These are phyloP conservation scores for Pegea sp. DNA, from an alignment of 23 tunicate species.

Conservation along the genomic window DNA sequence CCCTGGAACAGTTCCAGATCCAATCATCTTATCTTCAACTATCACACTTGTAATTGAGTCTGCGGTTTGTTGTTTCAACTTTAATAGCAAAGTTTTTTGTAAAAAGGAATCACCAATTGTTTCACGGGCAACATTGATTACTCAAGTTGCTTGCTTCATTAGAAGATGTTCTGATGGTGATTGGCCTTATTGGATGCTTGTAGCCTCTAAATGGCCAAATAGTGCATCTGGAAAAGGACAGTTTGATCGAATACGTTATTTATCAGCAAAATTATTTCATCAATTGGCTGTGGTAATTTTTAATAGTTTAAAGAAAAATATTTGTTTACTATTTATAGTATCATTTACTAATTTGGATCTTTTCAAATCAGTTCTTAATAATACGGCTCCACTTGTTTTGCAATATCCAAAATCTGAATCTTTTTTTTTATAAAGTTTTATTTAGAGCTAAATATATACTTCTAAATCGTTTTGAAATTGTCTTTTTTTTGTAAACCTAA, in stretches of 20 bases:
- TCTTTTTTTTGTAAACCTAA: too few species aligned
- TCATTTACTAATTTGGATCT: too few species aligned
- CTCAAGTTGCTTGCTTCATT: constrained; percentile 38
- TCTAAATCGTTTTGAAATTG: too few species aligned
- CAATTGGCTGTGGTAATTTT: not conserved
- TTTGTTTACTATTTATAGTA: too few species aligned
- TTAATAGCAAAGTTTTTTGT: not conserved
- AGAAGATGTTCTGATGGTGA: constrained; percentile 25
- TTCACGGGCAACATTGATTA: constrained; percentile 39
- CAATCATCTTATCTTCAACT: constrained; percentile 32
- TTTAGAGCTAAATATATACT: too few species aligned
- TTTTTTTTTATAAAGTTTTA: too few species aligned
- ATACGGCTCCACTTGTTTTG: too few species aligned
- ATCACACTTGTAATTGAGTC: constrained; percentile 39
- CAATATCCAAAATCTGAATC: too few species aligned
- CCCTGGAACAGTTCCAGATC: constrained; percentile 85
- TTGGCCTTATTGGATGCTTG: constrained; percentile 86
- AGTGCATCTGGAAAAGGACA: not conserved
- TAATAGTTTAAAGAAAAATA: too few species aligned
- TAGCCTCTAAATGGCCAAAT: too few species aligned
- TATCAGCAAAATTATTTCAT: not conserved
- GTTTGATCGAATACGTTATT: not conserved
- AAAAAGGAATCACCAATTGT: constrained; percentile 43
- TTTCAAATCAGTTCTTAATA: too few species aligned
- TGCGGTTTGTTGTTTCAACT: not conserved